These are phyloP conservation scores for Cephus pygmeus DNA, from an alignment of 2,888 invertebrate species.

Conservation along the genomic window DNA sequence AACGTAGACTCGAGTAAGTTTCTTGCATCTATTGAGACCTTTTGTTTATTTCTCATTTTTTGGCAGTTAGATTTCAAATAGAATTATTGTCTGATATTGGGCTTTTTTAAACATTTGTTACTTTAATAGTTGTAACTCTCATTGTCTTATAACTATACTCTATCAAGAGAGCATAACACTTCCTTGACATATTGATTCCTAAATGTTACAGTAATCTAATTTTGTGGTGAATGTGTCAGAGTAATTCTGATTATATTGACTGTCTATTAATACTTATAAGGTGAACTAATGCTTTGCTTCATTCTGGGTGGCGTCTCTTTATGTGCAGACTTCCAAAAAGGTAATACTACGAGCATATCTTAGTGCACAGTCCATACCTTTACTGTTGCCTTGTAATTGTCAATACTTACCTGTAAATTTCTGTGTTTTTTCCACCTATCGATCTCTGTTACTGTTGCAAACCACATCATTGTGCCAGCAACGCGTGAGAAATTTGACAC, in stretches of 20 bases:
- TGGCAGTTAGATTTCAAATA: background rate
- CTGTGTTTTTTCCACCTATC: conserved; percentile 9
- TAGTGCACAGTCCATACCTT: background rate
- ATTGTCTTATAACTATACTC: background rate
- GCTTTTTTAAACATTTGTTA: background rate
- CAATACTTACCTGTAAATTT: background rate
- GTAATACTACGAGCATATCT: conserved; percentile 52
- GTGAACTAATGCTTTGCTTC: conserved; percentile 62
- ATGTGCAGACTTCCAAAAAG: conserved; percentile 70
- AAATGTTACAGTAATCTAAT: background rate
- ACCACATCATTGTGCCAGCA: conserved; percentile 2
- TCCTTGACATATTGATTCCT: background rate
- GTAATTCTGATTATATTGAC: background rate
- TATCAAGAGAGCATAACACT: too few species aligned
- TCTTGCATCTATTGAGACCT: background rate
- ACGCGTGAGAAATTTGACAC: conserved; percentile 25
- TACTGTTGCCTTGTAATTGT: background rate
- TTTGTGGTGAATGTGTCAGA: background rate
- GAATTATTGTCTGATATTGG: background rate
- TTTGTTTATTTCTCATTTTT: background rate
- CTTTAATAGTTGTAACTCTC: background rate
- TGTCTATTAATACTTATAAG: background rate
- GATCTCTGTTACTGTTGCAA: conserved; percentile 10
- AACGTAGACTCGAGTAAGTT: conserved; percentile 90
- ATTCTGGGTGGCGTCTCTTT: conserved; percentile 64